Percentiles rank a stretch among this genome's conserved stretches.
Conservation (phyloP, 2,113 vertebrate species). For the Numida meleagris region DNA sequence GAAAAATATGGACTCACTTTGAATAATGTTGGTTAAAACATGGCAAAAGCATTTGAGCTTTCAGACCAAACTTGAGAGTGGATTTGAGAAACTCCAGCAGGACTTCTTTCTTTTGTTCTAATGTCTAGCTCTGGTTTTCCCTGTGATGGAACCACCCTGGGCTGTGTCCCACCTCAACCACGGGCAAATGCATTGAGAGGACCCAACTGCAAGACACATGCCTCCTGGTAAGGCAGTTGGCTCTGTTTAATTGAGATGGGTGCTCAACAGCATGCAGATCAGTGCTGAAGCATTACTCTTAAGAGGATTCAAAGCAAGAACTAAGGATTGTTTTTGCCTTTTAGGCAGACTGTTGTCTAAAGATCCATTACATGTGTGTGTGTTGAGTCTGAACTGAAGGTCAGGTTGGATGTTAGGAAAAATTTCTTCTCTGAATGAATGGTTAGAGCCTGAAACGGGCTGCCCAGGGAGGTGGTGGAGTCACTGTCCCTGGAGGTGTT, state of each 20-base stretch:
- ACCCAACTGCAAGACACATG: background rate
- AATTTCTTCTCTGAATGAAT: too few species aligned
- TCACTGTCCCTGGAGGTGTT: too few species aligned
- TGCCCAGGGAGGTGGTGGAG: too few species aligned
- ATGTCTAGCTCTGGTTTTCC: background rate
- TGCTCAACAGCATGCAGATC: background rate
- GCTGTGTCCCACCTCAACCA: background rate
- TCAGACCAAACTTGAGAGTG: rapidly evolving
- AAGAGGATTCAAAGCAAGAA: background rate
- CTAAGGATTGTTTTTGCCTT: background rate
- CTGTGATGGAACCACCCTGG: too few species aligned
- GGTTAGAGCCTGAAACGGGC: too few species aligned
- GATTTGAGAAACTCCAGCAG: background rate
- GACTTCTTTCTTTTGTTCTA: background rate
- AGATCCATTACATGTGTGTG: background rate
- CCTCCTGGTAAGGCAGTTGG: background rate
- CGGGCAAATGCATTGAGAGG: background rate
- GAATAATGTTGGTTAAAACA: background rate
- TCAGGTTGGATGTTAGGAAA: too few species aligned
- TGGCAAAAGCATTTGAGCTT: background rate
- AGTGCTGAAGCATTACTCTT: background rate
- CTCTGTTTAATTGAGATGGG: background rate
- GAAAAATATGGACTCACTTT: background rate
- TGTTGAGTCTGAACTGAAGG: background rate
- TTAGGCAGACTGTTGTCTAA: background rate